Evolutionary conservation across 2,888 invertebrate species (phyloP).

Genomic region (Tridacna crocea): DNA sequence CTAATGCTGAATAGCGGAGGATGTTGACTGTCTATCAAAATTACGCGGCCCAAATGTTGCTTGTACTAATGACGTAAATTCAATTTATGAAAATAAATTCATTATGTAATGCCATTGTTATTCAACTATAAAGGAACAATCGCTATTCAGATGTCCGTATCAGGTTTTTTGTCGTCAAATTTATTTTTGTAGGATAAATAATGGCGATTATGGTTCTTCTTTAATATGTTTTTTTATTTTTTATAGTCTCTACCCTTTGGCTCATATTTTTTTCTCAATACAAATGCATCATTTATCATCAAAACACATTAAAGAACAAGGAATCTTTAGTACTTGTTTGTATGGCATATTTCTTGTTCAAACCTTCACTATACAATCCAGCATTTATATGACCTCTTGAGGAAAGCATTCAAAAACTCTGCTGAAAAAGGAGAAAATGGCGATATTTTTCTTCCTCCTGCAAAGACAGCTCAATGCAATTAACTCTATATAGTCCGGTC

Average conservation of each 20-base stretch:
- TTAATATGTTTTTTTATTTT: too few relatives aligned
- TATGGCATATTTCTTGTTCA: too few relatives aligned
- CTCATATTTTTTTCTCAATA: too few relatives aligned
- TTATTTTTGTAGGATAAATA: background rate
- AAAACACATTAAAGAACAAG: too few relatives aligned
- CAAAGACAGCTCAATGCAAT: background rate
- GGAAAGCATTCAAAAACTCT: too few relatives aligned
- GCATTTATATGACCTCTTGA: too few relatives aligned
- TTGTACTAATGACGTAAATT: slow-evolving; percentile 20
- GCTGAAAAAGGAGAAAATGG: too few relatives aligned
- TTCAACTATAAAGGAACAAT: slow-evolving; percentile 5
- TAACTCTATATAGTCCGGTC: too few relatives aligned
- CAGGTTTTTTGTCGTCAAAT: background rate
- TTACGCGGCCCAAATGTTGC: slow-evolving; percentile 17
- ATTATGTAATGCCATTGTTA: slow-evolving; percentile 17
- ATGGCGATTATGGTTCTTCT: background rate
- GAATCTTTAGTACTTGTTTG: too few relatives aligned
- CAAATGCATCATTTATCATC: too few relatives aligned
- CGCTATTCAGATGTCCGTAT: background rate
- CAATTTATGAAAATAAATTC: slow-evolving; percentile 17
- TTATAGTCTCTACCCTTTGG: too few relatives aligned
- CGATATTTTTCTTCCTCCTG: background rate
- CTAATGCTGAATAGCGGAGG: background rate
- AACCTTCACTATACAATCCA: too few relatives aligned
- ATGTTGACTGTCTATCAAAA: slow-evolving; percentile 20